Conservation (phyloP, 2,797 vertebrate species). For the Serranus cabrilla region DNA sequence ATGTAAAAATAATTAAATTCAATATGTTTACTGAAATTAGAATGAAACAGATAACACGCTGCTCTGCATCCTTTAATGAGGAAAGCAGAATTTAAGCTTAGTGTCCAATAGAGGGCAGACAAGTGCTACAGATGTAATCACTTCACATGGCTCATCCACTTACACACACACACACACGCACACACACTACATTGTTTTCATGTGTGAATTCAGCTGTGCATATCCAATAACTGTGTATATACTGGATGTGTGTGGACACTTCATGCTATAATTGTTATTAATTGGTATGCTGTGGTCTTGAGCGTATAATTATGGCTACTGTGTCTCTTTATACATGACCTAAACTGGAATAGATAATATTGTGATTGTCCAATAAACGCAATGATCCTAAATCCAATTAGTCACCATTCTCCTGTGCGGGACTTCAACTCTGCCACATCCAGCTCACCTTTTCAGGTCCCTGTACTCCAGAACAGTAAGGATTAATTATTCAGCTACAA, state of each 20-base stretch:
- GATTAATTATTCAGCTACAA: slow-evolving; percentile 84
- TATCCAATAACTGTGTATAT: slow-evolving; percentile 28
- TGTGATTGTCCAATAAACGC: slow-evolving; percentile 60
- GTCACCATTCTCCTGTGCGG: slow-evolving; percentile 41
- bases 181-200: slow-evolving; percentile 36
- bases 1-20: neutral
- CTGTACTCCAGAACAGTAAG: slow-evolving; percentile 61
- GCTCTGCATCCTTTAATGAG: neutral
- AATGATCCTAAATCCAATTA: slow-evolving; percentile 68
- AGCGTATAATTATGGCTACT: slow-evolving; percentile 45
- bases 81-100: neutral
- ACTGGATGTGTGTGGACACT: neutral
- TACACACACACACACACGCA: too few species aligned
- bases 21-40: neutral
- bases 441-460: slow-evolving; percentile 64
- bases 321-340: slow-evolving; percentile 50
- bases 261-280: slow-evolving; percentile 46
- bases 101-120: slow-evolving; percentile 78
- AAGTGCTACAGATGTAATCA: slow-evolving; percentile 53
- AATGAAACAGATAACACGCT: neutral
- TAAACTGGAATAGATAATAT: slow-evolving; percentile 50
- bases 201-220: slow-evolving; percentile 23
- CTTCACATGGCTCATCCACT: slow-evolving; percentile 11
- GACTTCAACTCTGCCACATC: slow-evolving; percentile 53
- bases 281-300: slow-evolving; percentile 44